Evolutionary conservation across 2,797 vertebrate genomes (phyloP).

Genomic region (Novumbra hubbsi): DNA sequence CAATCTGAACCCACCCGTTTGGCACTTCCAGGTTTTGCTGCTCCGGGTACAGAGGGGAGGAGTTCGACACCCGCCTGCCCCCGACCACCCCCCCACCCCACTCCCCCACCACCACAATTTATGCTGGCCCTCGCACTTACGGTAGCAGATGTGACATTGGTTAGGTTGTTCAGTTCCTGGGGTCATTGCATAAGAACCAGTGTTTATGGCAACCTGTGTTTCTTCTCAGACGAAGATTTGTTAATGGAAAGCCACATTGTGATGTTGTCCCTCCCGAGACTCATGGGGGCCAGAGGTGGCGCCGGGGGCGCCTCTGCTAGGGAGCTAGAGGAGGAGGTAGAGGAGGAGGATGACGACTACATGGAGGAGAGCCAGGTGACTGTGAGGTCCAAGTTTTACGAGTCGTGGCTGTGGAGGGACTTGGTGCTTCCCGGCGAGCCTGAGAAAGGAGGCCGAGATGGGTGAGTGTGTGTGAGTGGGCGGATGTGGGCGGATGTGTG

Average conservation of each 20-base stretch:
- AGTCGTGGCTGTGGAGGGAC: constrained; percentile 77
- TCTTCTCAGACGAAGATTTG: too few relatives aligned
- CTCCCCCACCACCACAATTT: not conserved
- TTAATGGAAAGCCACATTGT: too few relatives aligned
- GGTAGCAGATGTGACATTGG: too few relatives aligned
- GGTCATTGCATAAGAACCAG: too few relatives aligned
- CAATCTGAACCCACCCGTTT: not conserved
- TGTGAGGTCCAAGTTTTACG: constrained; percentile 67
- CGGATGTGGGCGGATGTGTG: not conserved
- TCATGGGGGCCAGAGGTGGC: too few relatives aligned
- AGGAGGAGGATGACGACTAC: constrained; percentile 47
- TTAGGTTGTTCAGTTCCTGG: too few relatives aligned
- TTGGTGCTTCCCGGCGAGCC: constrained; percentile 52
- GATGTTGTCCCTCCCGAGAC: too few relatives aligned
- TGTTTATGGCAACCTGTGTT: too few relatives aligned
- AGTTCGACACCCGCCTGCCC: not conserved
- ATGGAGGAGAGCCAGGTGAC: constrained; percentile 56
- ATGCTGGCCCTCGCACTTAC: too few relatives aligned
- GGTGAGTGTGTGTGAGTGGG: constrained; percentile 50
- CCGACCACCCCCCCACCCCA: not conserved
- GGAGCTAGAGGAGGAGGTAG: not conserved
- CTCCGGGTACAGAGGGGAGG: not conserved
- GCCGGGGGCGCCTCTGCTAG: too few relatives aligned
- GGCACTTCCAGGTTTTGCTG: not conserved
- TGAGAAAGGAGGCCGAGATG: constrained; percentile 25